phyloP scores from a whole-genome alignment of 2,113 vertebrate species.

The Atrichornis clamosus region DNA sequence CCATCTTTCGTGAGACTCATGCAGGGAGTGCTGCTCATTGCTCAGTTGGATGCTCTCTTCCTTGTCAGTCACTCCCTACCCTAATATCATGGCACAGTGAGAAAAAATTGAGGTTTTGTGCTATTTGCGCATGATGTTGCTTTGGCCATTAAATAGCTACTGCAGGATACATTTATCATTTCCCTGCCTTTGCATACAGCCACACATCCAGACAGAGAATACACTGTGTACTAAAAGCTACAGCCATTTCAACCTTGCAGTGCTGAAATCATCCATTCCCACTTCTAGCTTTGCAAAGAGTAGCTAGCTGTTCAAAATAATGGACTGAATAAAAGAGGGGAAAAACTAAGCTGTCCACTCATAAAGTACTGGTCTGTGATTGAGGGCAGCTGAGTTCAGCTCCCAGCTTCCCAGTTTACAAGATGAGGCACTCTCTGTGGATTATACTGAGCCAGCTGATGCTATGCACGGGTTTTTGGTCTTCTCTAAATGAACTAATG shows the following conservation, averaged over 20 bases:
- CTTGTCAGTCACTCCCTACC: background rate
- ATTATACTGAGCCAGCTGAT: background rate
- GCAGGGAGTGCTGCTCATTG: background rate
- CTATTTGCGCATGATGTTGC: background rate
- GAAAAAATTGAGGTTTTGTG: background rate
- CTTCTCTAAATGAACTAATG: background rate
- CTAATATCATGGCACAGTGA: background rate
- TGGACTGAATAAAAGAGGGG: background rate
- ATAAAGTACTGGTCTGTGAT: background rate
- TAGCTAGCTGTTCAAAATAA: background rate
- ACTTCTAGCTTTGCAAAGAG: background rate
- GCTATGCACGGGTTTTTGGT: background rate
- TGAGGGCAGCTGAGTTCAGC: background rate
- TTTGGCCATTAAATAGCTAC: background rate
- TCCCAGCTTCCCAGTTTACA: background rate
- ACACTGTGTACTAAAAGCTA: background rate
- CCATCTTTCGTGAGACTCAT: background rate
- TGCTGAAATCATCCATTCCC: background rate
- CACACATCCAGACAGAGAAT: background rate
- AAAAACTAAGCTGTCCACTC: background rate
- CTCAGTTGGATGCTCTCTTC: background rate
- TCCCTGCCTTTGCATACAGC: background rate
- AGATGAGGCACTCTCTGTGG: background rate
- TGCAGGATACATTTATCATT: background rate
- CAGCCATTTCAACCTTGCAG: background rate